Evolutionary conservation across 2,888 invertebrate genomes (phyloP), one percentile per base, ranked within the genome.

Genomic region (Pegoplata infirma): DNA sequence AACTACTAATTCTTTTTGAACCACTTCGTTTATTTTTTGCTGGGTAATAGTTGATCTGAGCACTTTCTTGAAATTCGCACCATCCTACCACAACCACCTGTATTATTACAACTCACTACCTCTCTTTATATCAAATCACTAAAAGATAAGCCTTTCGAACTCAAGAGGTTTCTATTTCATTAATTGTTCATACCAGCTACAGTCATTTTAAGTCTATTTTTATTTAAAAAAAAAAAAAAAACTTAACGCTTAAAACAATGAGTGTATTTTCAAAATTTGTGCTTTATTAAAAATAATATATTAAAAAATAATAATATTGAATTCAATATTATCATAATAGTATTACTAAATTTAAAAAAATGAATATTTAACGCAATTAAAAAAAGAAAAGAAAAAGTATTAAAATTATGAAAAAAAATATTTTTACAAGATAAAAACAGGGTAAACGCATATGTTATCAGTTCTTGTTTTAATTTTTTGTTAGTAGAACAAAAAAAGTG

Each of bases 401-500:
- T 23, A 47, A 23, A 49, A 40, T 49, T 23, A 19, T 10, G 1
- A 58, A 49, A 21, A 32, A 49, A 8, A 49, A 36, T 40, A 58
- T 47, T 16, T 7, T 36, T 17, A 64, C 46, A 61, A 77, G 73
- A 79, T 73, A 76, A 73, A 36, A 66, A 58, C 23, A 25, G n/a
- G 25, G 2, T n/a, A 40, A 40, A 40, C 53, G 63, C 53, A 25
- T 61, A 58, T 71, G 56, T 73, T 76, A 76, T 74, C 71, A 68
- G 44, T 36, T 17, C 25, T 63, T 49, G 16, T 32, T 36, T 53
- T 64, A 5, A 66, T 53, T 53, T 40, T n/a, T 46, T 55, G 32
- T 72, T 17, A 25, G n/a, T 61, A 17, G 28, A 19, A 51, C 21
- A 46, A 72, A 46, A 55, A 23, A 44, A 58, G 10, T 47, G 46